Conservation (phyloP, 2,797 vertebrate species). For the Malacoraja senta region DNA sequence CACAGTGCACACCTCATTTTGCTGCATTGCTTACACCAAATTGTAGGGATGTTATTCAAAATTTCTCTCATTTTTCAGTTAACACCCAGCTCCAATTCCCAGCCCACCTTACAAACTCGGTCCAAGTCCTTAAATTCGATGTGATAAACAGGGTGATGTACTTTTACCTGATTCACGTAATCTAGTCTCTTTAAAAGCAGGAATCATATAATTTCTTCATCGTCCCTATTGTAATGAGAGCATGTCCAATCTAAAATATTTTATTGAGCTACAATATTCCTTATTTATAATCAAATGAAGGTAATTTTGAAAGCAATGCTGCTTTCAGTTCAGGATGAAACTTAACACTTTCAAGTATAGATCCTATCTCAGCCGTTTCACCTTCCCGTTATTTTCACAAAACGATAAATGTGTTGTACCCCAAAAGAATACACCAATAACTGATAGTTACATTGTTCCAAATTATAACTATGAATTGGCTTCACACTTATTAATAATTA, state of each 20-base stretch:
- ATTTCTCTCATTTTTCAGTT: no score
- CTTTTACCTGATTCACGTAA: background rate
- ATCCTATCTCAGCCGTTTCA: background rate
- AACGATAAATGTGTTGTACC: background rate
- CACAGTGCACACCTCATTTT: no score
- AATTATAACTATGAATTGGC: background rate
- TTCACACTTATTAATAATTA: background rate
- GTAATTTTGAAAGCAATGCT: background rate
- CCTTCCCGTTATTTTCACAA: background rate
- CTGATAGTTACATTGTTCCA: background rate
- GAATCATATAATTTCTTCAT: background rate
- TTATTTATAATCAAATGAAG: background rate
- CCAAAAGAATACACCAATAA: background rate
- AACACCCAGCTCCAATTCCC: no score
- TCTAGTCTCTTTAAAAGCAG: background rate
- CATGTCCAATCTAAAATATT: background rate
- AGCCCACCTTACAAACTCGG: background rate
- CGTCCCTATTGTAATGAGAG: background rate
- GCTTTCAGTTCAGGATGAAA: background rate
- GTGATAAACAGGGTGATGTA: background rate
- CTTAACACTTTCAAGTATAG: background rate
- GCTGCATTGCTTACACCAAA: no score
- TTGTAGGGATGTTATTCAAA: no score
- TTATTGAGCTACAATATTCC: background rate
- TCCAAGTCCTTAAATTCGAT: background rate